Percentiles rank a stretch among this genome's conserved stretches.
phyloP scores from a whole-genome alignment of 2,888 invertebrate genomes.

The Nomada goodeniana region DNA sequence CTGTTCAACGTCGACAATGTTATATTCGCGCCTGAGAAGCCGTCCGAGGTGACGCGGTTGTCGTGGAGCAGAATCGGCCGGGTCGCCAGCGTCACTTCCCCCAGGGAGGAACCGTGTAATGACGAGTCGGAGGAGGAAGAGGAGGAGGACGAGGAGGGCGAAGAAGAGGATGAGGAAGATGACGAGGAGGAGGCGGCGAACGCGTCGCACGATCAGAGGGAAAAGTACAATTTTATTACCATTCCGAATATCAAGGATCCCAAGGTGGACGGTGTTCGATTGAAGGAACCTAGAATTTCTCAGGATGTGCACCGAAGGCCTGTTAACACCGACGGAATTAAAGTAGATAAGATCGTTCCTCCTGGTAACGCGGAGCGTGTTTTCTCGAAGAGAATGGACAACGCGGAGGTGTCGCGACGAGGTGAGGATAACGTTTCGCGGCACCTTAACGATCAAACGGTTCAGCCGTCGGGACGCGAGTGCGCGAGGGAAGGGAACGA shows the following conservation, averaged over 20 bases:
- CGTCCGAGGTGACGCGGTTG: constrained; percentile 62
- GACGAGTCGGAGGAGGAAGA: constrained; percentile 47
- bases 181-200: constrained; percentile 56
- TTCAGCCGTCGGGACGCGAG: constrained; percentile 25
- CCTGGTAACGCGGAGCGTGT: constrained; percentile 44
- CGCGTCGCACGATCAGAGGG: constrained; percentile 59
- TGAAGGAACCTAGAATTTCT: constrained; percentile 74
- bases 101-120: constrained; percentile 38
- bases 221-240: constrained; percentile 80
- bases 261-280: constrained; percentile 59
- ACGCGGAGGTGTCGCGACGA: not conserved
- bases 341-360: constrained; percentile 72
- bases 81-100: constrained; percentile 40
- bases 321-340: constrained; percentile 65
- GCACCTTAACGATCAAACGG: not conserved
- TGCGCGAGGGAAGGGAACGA: constrained; percentile 17
- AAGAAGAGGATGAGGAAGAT: constrained; percentile 30
- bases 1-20: constrained; percentile 82
- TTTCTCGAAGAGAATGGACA: constrained; percentile 43
- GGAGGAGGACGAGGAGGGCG: constrained; percentile 35
- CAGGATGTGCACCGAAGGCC: constrained; percentile 65
- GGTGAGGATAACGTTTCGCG: not conserved
- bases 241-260: constrained; percentile 81
- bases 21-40: constrained; percentile 82
- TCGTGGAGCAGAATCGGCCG: constrained; percentile 66